Evolutionary conservation across 2,113 vertebrate species (phyloP), one percentile per base, ranked within the genome.

Genomic region (Siniperca knerii): DNA sequence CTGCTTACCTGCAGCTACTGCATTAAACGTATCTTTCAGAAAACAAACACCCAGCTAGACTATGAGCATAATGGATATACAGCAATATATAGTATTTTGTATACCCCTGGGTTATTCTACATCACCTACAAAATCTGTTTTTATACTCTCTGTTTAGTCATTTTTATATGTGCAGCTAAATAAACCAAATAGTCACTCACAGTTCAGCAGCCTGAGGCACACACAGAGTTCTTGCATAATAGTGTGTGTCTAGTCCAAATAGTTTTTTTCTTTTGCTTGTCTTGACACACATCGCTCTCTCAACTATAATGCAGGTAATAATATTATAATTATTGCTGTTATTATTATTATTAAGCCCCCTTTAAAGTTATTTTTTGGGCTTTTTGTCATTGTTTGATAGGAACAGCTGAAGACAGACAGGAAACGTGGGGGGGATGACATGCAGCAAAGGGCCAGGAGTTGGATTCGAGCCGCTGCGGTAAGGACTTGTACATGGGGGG

Each of bases 1-100:
- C 23, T 69, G 85, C n/a, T 75, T 2, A 55, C 65, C 60, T 70
- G 71, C 79, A 77, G 74, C 79, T 66, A 0, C 61, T 81, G 79
- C 75, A 79, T 79, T 74, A 75, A 87, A 75, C 40, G 58, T 29
- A 3, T n/a, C 40, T 40, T 8, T 37, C 65, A 52, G 71, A 64
- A 69, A 52, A 35, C 48, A 67, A 68, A 40, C 72, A 52, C 73
- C 66, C 64, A n/a, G 54, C 44, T 33, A 21, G 48, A 61, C 44
- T 16, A 48, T 21, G 8, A n/a, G 74, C 61, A 58, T 25, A 33
- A 66, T 57, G 23, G 64, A 70, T 54, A 71, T 21, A 58, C 29
- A 70, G 21, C 15, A 21, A 33, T 62, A 35, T 67, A 23, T 8
- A 58, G 55, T 21, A 15, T 60, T 50, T 29, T 68, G 37, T 40